A percentile compares a stretch with the other conserved stretches of the same genome.
Evolutionary conservation across 1,140 invertebrate genomes (phyloP).

Genomic region (Drosophila ogumai): DNA sequence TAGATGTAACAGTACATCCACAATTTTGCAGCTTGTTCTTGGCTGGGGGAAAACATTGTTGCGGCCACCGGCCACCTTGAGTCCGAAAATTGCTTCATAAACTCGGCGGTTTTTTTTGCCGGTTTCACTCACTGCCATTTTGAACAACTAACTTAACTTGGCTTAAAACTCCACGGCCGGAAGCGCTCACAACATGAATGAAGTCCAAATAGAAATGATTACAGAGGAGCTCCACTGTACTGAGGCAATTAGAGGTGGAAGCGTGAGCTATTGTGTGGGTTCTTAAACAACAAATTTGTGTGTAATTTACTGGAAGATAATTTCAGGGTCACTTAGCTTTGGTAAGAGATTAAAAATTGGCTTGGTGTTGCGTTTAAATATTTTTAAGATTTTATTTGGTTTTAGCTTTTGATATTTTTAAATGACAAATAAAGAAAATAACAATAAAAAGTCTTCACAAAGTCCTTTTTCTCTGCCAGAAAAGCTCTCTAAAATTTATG

Average conservation of each 20-base stretch:
- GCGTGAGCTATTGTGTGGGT: constrained; percentile 18
- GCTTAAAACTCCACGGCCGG: constrained; percentile 40
- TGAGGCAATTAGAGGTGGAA: constrained; percentile 35
- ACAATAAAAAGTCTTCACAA: too few species aligned
- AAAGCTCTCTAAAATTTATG: too few species aligned
- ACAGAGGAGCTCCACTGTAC: constrained; percentile 39
- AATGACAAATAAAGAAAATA: too few species aligned
- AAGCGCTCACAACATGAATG: constrained; percentile 46
- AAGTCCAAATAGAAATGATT: constrained; percentile 55
- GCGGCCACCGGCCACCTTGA: constrained; percentile 18
- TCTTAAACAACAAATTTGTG: not conserved
- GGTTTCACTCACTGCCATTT: constrained; percentile 35
- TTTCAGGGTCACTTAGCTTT: not conserved
- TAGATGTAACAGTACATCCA: constrained; percentile 62
- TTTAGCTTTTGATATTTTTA: too few species aligned
- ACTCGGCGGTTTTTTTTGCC: constrained; percentile 52
- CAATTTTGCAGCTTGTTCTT: constrained; percentile 71
- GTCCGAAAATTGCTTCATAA: constrained; percentile 51
- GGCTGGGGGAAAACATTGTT: constrained; percentile 34
- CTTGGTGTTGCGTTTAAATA: not conserved
- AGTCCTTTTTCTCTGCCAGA: too few species aligned
- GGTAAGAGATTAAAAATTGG: not conserved
- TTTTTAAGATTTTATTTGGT: not conserved
- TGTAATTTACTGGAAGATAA: constrained; percentile 4
- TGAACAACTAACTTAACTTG: constrained; percentile 44